Evolutionary conservation across 2,888 invertebrate genomes (phyloP), one percentile per base, ranked within the genome.

Genomic region (Agapostemon virescens): DNA sequence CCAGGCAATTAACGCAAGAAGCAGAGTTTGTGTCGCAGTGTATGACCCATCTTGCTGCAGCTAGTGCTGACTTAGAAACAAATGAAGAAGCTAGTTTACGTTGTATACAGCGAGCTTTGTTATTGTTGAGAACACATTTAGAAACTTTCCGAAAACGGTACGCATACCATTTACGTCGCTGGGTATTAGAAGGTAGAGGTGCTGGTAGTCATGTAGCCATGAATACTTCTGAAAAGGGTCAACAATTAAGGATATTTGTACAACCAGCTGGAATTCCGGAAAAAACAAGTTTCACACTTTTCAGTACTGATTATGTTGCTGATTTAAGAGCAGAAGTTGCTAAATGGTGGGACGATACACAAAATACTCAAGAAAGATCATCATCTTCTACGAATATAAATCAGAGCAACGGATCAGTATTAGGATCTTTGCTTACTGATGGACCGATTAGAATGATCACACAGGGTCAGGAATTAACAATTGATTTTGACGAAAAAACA

Each of bases 261-360:
- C 98, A 98, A 93, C 98, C 98, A 38, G 98, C 97, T 3, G 98
- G 97, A 26, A 95, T 97, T 55, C 96, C 97, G 0, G 97, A 98
- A 83, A 96, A 98, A 90, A 97, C 97, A 30, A 94, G 96, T 30
- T 93, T 98, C 20, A 95, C 97, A 86, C 94, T 98, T 93, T 95
- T 96, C 85, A 96, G 96, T 61, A 95, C 96, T n/a, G 98, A 98
- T 93, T 95, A 97, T 84, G 96, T 98, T 38, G 98, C 98, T 5
- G 98, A 98, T 92, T 93, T 98, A 72, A 94, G 98, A 82, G 98
- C 98, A 0, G 98, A 98, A 94, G 97, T 98, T 74, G 97, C 97
- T n/a, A 96, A 97, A 85, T 98, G 98, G 98, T 98, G 98, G 97
- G 98, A 98, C 83, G 92, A 92, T 38, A 91, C 93, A 3, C 93